Base-by-base conservation (phyloP, 2,797 vertebrate species). In the Megalops cyprinoides region DNA sequence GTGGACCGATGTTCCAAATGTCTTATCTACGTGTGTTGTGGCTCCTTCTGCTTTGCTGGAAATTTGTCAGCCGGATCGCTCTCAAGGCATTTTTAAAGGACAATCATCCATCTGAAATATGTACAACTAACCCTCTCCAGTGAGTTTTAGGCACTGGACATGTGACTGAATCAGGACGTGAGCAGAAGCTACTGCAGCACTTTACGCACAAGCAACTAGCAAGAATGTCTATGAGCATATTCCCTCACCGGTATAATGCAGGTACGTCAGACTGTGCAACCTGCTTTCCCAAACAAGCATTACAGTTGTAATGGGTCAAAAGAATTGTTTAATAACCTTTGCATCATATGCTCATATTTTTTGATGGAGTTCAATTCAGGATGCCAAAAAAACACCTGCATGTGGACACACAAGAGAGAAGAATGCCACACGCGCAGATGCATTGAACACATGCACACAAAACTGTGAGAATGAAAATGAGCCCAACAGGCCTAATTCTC, bases 61-160 rank as follows among this genome's bases (percentile, higher is more conserved):
- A 23, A 20, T 34, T 37, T 15, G 14, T 20, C 37, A 42, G 20
- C 65, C 65, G 69, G 65, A 69, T 39, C 7, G 28, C 6, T 42
- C 42, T 39, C 65, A 37, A 69, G 65, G 65, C 65, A 39, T 69
- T 69, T 69, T 69, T 69, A 69, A 69, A 69, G 65, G 65, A 39
- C 60, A 31, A 14, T 31, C 60, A 34, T 31, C 18, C 34, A 14
- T 62, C 25, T 14, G n/a, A n/a, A 14, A 58, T 25, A 62, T 34
- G 58, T 65, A 31, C 34, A 65, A 34, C 60, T 31, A 65, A n/a
- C n/a, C n/a, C n/a, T n/a, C n/a, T 65, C 60, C 60, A 34, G 28
- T 31, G 15, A 65, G 4, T 31, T 60, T 65, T 65, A 65, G 60
- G 60, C 60, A 65, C 60, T 18, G 25, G 55, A 25, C n/a, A 65